Evolutionary conservation across 2,113 vertebrate species (phyloP), one percentile per base, ranked within the genome.

Genomic region (Coreoperca whiteheadi): DNA sequence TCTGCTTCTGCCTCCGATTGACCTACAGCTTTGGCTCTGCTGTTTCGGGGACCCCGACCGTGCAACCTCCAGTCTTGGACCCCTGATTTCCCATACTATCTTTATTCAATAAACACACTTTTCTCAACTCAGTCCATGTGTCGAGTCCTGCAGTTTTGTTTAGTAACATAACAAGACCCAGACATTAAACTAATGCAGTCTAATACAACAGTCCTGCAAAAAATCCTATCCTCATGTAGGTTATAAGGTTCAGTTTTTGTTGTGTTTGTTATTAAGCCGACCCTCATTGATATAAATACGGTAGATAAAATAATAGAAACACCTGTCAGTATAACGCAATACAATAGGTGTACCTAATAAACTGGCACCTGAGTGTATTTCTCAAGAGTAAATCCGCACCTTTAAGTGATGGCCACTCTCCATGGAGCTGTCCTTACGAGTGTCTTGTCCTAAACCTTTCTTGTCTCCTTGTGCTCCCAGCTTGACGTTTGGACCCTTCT

Each of bases 401-500:
- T 94, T 94, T 67, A 89, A 30, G 59, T 94, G 94, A 70, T 94
- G 93, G 16, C 89, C 87, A n/a, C 91, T 65, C 34, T 96, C 95
- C 84, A 95, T 91, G 39, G 93, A 91, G 85, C 91, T 64, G 67
- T 96, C 95, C 74, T 96, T 96, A 51, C 94, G 94, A 43, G 63
- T 66, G 79, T 95, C 95, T 69, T 92, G 91, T 69, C 94, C 93
- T 67, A 97, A 96, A 87, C 96, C 97, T 92, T 99, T 99, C 90
- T 99, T 99, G 89, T 99, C 98, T 82, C 96, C 76, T 82, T 98
- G 97, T 71, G 97, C 96, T 88, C 97, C 98, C 89, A 99, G 94
- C 93, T 99, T 99, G 90, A 99, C 95, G 82, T 97, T 98, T 77
- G 96, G 93, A 79, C 97, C 96, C 83, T 99, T 99, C 94, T 99